phyloP scores from a whole-genome alignment of 2,888 invertebrate species.

The Lissocephala sabroskyi region DNA sequence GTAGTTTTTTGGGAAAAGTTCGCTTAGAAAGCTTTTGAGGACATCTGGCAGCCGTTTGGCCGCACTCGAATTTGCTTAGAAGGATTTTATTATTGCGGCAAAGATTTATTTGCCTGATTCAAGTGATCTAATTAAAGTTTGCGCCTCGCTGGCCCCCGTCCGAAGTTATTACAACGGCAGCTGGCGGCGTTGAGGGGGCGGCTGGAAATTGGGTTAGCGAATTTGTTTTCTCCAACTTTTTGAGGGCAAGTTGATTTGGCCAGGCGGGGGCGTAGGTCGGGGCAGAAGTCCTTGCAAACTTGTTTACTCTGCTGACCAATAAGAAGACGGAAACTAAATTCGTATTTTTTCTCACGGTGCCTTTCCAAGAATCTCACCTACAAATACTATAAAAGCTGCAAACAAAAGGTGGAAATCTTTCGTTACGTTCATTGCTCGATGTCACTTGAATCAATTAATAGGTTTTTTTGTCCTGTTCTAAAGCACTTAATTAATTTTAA shows the following conservation, averaged over 20 bases:
- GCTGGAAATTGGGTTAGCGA: conserved; percentile 23
- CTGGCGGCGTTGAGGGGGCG: conserved; percentile 4
- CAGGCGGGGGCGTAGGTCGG: conserved; percentile 5
- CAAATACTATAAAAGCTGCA: too few relatives aligned
- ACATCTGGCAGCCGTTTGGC: neutral
- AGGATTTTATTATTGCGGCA: conserved; percentile 53
- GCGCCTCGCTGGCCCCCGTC: conserved; percentile 14
- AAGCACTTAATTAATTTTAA: too few relatives aligned
- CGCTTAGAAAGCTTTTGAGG: conserved; percentile 6
- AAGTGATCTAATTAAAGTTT: conserved; percentile 61
- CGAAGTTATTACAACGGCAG: conserved; percentile 24
- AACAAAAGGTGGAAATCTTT: too few relatives aligned
- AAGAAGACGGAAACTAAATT: conserved; percentile 43
- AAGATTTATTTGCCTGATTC: conserved; percentile 55
- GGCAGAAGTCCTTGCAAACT: conserved; percentile 30
- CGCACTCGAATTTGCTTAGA: conserved; percentile 40
- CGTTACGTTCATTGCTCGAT: too few relatives aligned
- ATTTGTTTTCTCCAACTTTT: conserved; percentile 19
- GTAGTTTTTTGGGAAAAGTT: conserved; percentile 7
- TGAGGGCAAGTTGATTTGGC: conserved; percentile 8
- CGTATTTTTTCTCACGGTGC: conserved; percentile 28
- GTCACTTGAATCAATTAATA: too few relatives aligned
- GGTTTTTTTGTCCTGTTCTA: too few relatives aligned
- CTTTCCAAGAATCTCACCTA: too few relatives aligned
- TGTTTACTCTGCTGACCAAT: conserved; percentile 36